A percentile compares a stretch with the other conserved stretches of the same genome.
Evolutionary conservation across 2,797 vertebrate genomes (phyloP).

Genomic region (Euthynnus affinis): DNA sequence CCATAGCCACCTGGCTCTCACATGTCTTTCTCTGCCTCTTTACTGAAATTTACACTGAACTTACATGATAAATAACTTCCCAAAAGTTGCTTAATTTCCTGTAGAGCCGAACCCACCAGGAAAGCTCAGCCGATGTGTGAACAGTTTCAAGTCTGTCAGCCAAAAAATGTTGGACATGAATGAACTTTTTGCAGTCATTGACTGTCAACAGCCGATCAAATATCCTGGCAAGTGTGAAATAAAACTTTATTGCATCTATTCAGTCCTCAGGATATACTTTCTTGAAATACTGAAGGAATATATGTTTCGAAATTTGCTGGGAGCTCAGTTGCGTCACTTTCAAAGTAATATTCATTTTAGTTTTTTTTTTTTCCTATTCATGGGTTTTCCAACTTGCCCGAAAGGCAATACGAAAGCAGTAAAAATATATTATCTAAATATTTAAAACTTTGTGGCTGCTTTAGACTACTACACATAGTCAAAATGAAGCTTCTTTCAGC

Average conservation of each 20-base stretch:
- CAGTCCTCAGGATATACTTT: constrained; percentile 16
- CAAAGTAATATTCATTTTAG: constrained; percentile 12
- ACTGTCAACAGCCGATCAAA: constrained; percentile 44
- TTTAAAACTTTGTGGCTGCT: constrained; percentile 12
- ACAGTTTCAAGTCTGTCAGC: constrained; percentile 40
- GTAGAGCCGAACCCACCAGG: constrained; percentile 17
- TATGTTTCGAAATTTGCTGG: constrained; percentile 30
- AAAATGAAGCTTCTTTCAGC: neutral
- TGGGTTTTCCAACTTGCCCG: neutral
- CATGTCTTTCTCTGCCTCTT: constrained; percentile 17
- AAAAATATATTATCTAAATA: constrained; percentile 29
- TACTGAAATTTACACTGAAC: constrained; percentile 3
- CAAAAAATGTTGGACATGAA: constrained; percentile 40
- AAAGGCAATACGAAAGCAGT: constrained; percentile 10
- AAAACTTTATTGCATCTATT: constrained; percentile 29
- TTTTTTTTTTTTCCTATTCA: constrained; percentile 13
- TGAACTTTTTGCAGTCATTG: constrained; percentile 6
- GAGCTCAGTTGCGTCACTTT: constrained; percentile 29
- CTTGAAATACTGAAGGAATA: neutral
- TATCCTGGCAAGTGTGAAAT: constrained; percentile 17
- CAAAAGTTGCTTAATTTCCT: constrained; percentile 21
- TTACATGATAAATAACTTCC: constrained; percentile 33
- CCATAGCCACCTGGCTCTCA: constrained; percentile 9
- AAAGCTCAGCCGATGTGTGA: constrained; percentile 34
- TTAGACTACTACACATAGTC: neutral